These are phyloP conservation scores for Syrrhaptes paradoxus DNA, from an alignment of 2,113 vertebrate species.

Conservation along the genomic window DNA sequence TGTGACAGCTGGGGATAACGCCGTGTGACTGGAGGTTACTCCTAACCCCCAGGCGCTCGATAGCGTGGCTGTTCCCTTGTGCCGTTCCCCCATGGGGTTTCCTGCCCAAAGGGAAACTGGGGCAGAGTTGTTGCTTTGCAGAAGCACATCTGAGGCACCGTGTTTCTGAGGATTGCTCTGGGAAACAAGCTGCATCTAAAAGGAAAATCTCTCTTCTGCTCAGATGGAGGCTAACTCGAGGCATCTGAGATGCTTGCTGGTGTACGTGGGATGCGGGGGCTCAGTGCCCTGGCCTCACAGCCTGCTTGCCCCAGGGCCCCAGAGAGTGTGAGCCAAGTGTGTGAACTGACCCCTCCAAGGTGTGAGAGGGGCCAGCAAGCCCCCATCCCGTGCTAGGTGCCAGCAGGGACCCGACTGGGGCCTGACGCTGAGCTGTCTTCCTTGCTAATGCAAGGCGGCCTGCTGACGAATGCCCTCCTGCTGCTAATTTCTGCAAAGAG, in stretches of 20 bases:
- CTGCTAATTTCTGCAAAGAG: neutral
- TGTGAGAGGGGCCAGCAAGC: neutral
- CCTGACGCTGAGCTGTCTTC: neutral
- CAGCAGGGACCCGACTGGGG: neutral
- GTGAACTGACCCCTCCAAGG: neutral
- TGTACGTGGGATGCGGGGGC: fast-evolving
- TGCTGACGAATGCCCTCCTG: neutral
- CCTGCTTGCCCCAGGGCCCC: neutral
- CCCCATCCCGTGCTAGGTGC: fast-evolving
- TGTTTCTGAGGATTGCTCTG: neutral
- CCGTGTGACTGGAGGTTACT: fast-evolving
- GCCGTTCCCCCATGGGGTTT: fast-evolving
- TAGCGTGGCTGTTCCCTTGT: neutral
- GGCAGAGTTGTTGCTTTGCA: neutral
- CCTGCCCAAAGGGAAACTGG: neutral
- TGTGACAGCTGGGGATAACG: neutral
- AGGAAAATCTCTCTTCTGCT: neutral
- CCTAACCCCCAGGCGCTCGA: fast-evolving
- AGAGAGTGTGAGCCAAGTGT: no score
- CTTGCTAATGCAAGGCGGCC: neutral
- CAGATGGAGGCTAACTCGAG: fast-evolving
- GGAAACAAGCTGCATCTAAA: neutral
- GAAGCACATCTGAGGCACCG: fast-evolving
- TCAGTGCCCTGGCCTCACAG: neutral
- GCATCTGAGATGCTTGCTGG: fast-evolving